Base-by-base conservation (phyloP, 1,140 invertebrate genomes). In the Drosophila rufa region DNA sequence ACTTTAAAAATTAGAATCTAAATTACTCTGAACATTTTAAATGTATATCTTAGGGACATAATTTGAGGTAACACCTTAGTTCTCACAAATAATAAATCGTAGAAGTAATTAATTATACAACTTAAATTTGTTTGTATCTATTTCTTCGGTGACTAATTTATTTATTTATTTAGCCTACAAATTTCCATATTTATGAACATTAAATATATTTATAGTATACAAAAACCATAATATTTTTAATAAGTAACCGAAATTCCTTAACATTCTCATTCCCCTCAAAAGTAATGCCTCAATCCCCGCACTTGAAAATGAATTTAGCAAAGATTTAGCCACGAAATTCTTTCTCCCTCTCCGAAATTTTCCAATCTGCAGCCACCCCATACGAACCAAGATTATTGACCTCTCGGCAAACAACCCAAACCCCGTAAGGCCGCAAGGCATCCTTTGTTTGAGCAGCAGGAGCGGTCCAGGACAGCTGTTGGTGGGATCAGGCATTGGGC, bases 321-420 rank as follows among this genome's bases (percentile, higher is more conserved):
- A 59, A 56, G 25, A 60, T 77, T 56, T 36, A 4, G 7, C 30
- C n/a, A 27, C 0, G 19, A 19, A 53, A 6, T 68, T 25, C 64
- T 15, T 7, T 9, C 14, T 19, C n/a, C 12, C 8, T 8, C 17
- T 8, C 33, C 43, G 46, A 61, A 2, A 9, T 22, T 15, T 56
- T 36, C 33, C 53, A 46, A 82, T 27, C 50, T 30, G 50, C 47
- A 89, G 58, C 51, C 80, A 90, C 69, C 85, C 85, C 64, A 17
- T 47, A 48, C 48, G 64, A 14, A 51, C 62, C 58, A 67, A 81
- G 84, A 89, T 89, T 89, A 89, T 89, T 89, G 84, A 89, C 84
- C 84, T 89, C 69, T 87, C 64, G 48, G 27, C 74, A 87, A 84
- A 90, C 65, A 84, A 60, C 58, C 56, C 19, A 82, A 47, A 55